Evolutionary conservation across 2,888 invertebrate genomes (phyloP).

Genomic region (Tachina fera): DNA sequence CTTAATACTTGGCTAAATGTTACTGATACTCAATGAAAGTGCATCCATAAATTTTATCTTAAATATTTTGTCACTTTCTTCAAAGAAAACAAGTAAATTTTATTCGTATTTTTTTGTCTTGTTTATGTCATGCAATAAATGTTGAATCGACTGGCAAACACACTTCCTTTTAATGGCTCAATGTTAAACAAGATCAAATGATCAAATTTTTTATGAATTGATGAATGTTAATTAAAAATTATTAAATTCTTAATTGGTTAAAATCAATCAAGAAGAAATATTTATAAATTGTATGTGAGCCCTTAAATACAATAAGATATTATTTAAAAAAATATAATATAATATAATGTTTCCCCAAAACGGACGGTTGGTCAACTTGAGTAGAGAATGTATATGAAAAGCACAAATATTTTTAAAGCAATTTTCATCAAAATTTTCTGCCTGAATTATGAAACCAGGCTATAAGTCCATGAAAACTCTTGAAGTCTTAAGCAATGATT

Average conservation of each 20-base stretch:
- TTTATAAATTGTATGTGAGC: no score
- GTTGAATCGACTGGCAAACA: conserved; percentile 11
- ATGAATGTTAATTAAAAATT: not conserved
- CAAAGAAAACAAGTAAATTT: conserved; percentile 56
- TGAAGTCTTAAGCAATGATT: no score
- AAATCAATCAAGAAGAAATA: no score
- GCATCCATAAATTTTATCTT: conserved; percentile 66
- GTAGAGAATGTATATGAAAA: no score
- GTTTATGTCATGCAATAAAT: not conserved
- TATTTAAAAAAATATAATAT: not conserved
- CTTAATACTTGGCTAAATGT: conserved; percentile 37
- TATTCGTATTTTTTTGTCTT: not conserved
- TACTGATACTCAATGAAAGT: conserved; percentile 67
- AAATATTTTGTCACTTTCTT: conserved; percentile 71
- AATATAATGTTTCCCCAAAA: no score
- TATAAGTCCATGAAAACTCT: no score
- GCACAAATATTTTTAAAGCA: no score
- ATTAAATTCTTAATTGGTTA: not conserved
- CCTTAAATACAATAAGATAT: not conserved
- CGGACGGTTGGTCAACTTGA: no score
- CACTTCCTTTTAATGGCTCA: conserved; percentile 1
- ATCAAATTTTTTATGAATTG: not conserved
- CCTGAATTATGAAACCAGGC: no score
- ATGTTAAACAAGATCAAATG: no score
- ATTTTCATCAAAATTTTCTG: no score